Base-by-base conservation (phyloP, 2,113 vertebrate species). In the Neodon shergylaensis region DNA sequence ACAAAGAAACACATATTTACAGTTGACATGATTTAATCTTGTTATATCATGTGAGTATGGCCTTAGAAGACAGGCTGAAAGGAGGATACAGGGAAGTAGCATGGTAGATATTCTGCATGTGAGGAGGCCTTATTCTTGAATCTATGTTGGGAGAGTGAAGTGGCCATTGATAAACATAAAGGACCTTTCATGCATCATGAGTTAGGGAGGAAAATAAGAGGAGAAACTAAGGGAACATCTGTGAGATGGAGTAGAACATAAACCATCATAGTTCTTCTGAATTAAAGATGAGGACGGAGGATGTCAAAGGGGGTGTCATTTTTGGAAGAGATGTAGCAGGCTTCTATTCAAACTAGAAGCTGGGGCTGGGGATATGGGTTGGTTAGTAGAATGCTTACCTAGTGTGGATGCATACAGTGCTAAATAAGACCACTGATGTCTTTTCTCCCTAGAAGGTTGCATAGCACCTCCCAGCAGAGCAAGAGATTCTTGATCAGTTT, bases 1-100 rank as follows among this genome's bases (percentile, higher is more conserved):
- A 74, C 44, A 89, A 70, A 90, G 70, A 44, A 22, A 82, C 92
- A 86, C 7, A 94, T 65, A 13, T 90, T 92, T 92, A 44, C 49
- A 83, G 72, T 26, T 66, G n/a, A 36, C 74, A 44, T 83, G 63
- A 72, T 52, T 49, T 63, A 79, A 39, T 88, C 88, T 95, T 95
- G 84, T 83, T 33, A 66, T 47, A 68, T 33, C 19, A 49, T 6
- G 7, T 31, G 52, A 72, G 9, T 7, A 31, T 74, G 70, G 88
- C 81, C 61, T 86, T 83, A 81, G 79, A 90, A 58, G 54, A 31
- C 47, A 85, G 68, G 73, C 54, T 68, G 19, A 2, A 73, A 26
- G 42, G 47, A 68, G 68, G 47, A 65, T 3, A 31, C 21, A 42
- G 66, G 54, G 10, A 12, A 36, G 3, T 2, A 73, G 44, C 21